Evolutionary conservation across 2,113 vertebrate species (phyloP).

Genomic region (Carlito syrichta): DNA sequence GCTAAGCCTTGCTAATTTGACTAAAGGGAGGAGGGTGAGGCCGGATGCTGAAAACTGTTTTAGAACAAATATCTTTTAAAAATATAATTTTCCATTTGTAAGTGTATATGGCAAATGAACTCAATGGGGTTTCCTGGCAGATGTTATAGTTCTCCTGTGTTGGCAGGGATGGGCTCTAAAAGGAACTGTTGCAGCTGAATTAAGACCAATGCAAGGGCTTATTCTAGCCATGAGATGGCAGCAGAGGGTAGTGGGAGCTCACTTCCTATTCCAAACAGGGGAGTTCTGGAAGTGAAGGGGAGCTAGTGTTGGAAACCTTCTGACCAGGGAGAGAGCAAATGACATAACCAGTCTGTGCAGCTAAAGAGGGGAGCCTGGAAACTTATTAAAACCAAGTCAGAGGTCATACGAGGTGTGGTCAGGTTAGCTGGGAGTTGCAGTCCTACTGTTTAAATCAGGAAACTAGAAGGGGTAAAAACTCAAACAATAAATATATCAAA

Average conservation of each 20-base stretch:
- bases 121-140: background rate
- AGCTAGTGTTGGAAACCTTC: background rate
- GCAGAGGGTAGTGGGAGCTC: background rate
- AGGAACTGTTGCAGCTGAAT: background rate
- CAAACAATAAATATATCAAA: background rate
- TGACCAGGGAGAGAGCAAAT: background rate
- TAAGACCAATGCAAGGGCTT: background rate
- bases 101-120: background rate
- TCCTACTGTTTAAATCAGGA: background rate
- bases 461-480: background rate
- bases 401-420: background rate
- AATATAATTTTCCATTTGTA: background rate
- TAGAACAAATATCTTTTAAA: background rate
- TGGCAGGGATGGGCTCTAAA: background rate
- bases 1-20: background rate
- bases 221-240: conserved; percentile 19
- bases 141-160: background rate
- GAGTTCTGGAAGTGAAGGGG: background rate
- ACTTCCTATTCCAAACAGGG: background rate
- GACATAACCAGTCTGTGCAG: background rate
- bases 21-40: background rate
- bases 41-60: background rate
- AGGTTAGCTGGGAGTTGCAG: background rate
- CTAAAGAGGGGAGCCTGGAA: background rate
- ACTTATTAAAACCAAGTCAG: background rate